Base-by-base conservation (phyloP, 1,140 invertebrate species). In the Formica exsecta region DNA sequence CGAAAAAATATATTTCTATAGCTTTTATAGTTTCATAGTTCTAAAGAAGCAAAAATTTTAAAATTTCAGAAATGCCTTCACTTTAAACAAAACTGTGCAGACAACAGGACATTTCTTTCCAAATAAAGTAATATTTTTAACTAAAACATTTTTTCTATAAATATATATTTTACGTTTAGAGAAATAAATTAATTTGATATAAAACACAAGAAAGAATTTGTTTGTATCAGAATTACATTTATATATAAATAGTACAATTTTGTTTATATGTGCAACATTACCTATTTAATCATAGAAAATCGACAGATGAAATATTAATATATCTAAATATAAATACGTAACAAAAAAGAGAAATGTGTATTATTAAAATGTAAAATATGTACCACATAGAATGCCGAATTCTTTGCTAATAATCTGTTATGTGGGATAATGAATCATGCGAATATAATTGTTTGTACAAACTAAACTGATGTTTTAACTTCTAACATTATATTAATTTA, bases 301-400 rank as follows among this genome's bases (percentile, higher is more conserved):
- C 32, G 3, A 44, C 9, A 62, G 16, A 61, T 51, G 29, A 38
- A 64, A 64, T 13, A 48, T 64, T 59, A 77, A 44, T 61, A 76
- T 38, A 38, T 62, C 44, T 8, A 25, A 32, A 64, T 16, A 75
- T 64, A 64, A 77, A 3, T 64, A 19, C 16, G 3, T 16, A 77
- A 77, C 16, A 75, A 61, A 25, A 75, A 25, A 41, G 8, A 75
- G 25, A 16, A 41, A 75, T 38, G 41, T 25, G n/a, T 76, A 7
- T 29, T 32, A 44, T 29, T 13, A 51, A 51, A 62, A 41, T 3
- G 6, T 25, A 44, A 61, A 41, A 44, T 76, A 41, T 32, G 41
- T 44, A 62, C 62, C 6, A 61, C 36, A 29, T 11, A 38, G 38
- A 25, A n/a, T 62, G 38, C 11, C 1, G 7, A 76, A 41, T 76